Evolutionary conservation across 2,113 vertebrate species (phyloP).

Genomic region (Morone saxatilis): DNA sequence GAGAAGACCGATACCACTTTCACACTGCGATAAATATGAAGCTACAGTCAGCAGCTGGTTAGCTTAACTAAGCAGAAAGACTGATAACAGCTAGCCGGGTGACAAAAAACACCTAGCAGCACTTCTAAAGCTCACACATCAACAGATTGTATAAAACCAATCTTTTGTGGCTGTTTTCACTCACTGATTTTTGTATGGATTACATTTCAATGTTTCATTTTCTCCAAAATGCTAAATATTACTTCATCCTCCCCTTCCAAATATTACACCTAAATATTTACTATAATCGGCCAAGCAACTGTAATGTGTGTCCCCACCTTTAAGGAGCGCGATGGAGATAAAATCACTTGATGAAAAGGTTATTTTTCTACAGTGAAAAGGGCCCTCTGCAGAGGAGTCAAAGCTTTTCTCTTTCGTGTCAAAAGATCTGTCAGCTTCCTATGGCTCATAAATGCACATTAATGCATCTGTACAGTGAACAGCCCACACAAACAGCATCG

Average conservation of each 20-base stretch:
- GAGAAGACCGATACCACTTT: background rate
- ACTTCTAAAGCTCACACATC: background rate
- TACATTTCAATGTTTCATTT: too few species aligned
- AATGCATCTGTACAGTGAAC: background rate
- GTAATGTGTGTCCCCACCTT: background rate
- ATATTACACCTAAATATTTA: background rate
- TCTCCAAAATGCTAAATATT: too few species aligned
- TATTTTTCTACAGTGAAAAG: background rate
- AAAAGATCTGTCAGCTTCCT: slow-evolving; percentile 2
- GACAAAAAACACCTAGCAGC: background rate
- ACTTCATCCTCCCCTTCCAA: too few species aligned
- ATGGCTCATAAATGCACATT: slow-evolving; percentile 17
- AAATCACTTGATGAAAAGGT: background rate
- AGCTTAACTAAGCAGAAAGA: background rate
- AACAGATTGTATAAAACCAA: background rate
- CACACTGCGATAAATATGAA: background rate
- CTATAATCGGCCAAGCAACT: background rate
- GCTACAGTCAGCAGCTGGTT: background rate
- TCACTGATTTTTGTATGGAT: too few species aligned
- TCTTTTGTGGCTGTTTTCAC: too few species aligned
- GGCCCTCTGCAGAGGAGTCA: background rate
- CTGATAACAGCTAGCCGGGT: background rate
- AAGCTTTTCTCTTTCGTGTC: slow-evolving; percentile 15
- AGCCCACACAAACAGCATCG: slow-evolving; percentile 25
- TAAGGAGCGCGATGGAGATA: background rate